Percentiles rank a stretch among this genome's conserved stretches.
These are phyloP conservation scores for Macquaria australasica DNA, from an alignment of 2,113 vertebrate genomes.

Conservation along the genomic window DNA sequence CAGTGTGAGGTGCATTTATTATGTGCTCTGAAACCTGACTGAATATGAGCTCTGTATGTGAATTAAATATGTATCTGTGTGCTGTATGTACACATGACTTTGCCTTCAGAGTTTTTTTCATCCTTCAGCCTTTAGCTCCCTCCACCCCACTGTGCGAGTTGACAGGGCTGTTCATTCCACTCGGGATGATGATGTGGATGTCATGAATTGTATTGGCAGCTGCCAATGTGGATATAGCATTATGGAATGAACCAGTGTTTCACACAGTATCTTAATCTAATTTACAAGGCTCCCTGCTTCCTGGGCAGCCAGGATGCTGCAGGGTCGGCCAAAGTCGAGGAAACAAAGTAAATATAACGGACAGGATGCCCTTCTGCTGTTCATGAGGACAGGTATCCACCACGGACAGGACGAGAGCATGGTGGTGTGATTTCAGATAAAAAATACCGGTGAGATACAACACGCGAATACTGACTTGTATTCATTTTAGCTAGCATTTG, in stretches of 20 bases:
- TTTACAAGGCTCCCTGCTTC: slow-evolving; percentile 76
- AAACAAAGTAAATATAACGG: slow-evolving; percentile 72
- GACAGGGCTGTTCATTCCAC: slow-evolving; percentile 84
- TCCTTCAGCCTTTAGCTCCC: slow-evolving; percentile 54
- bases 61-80: slow-evolving; percentile 23
- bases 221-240: slow-evolving; percentile 86
- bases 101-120: slow-evolving; percentile 21
- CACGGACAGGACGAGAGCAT: not conserved
- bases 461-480: not conserved
- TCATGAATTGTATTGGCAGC: slow-evolving; percentile 87
- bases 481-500: slow-evolving; percentile 2
- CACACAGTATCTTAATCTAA: slow-evolving; percentile 87
- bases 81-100: slow-evolving; percentile 58
- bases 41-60: slow-evolving; percentile 13
- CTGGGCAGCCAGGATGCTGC: slow-evolving; percentile 72
- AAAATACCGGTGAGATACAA: slow-evolving; percentile 1
- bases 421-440: slow-evolving; percentile 4
- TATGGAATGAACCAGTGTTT: slow-evolving; percentile 85
- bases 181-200: slow-evolving; percentile 82
- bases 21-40: slow-evolving; percentile 14
- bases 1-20: slow-evolving; percentile 27
- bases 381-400: slow-evolving; percentile 2
- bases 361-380: slow-evolving; percentile 65
- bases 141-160: slow-evolving; percentile 64
- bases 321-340: slow-evolving; percentile 77